phyloP scores from a whole-genome alignment of 1,140 invertebrate species.

The Drosophila obscura region DNA sequence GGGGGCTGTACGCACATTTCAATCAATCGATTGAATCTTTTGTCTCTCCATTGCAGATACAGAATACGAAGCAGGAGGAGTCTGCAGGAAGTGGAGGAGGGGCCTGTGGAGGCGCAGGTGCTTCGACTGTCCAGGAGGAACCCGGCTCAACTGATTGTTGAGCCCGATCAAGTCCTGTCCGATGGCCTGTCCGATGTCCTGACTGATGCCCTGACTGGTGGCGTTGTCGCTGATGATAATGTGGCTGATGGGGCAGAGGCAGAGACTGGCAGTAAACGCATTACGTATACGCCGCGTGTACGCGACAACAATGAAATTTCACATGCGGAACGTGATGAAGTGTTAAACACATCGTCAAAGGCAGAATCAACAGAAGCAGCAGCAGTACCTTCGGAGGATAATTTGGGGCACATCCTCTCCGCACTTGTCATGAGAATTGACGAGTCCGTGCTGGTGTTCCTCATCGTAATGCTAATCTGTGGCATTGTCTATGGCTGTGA shows the following conservation, averaged over 20 bases:
- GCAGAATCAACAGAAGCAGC: background rate
- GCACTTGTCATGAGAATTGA: slow-evolving; percentile 67
- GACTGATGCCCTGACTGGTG: slow-evolving; percentile 4
- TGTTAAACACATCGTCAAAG: slow-evolving; percentile 51
- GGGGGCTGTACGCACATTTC: slow-evolving; percentile 21
- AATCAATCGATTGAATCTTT: slow-evolving; percentile 38
- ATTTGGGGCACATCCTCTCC: slow-evolving; percentile 53
- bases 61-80: slow-evolving; percentile 48
- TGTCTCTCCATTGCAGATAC: slow-evolving; percentile 50
- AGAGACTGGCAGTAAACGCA: slow-evolving; percentile 56
- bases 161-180: slow-evolving; percentile 31
- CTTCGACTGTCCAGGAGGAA: background rate
- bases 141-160: slow-evolving; percentile 46
- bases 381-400: slow-evolving; percentile 17
- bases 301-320: slow-evolving; percentile 56
- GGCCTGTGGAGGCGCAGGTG: slow-evolving; percentile 2
- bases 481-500: slow-evolving; percentile 85
- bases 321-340: slow-evolving; percentile 63
- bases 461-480: slow-evolving; percentile 84
- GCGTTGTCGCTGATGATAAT: slow-evolving; percentile 6
- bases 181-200: slow-evolving; percentile 35
- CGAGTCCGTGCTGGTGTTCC: slow-evolving; percentile 83
- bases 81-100: slow-evolving; percentile 5
- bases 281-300: slow-evolving; percentile 59
- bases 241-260: slow-evolving; percentile 3